Evolutionary conservation across 2,113 vertebrate genomes (phyloP), one percentile per base, ranked within the genome.

Genomic region (Caretta caretta): DNA sequence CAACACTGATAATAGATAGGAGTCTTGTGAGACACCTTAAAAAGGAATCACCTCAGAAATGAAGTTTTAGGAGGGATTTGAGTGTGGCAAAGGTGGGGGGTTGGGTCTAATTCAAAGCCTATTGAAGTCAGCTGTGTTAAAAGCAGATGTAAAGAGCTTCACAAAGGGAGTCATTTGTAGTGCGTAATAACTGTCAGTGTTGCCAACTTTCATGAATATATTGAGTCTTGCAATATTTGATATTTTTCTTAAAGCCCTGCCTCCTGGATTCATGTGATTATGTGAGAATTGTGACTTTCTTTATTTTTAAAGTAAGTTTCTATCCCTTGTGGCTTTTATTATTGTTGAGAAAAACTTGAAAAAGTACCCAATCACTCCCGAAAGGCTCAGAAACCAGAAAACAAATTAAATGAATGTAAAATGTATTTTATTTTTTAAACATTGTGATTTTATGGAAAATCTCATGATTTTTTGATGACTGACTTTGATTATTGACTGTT

Each of bases 321-420:
- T 75, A 42, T 38, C 20, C 9, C 20, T 75, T 24, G 22, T 42
- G 38, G n/a, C 38, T 42, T 11, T 42, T 65, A 4, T 5, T 2
- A 5, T 8, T 88, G 51, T 5, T 5, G 56, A 90, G 25, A 3
- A 53, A 69, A 25, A 2, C 42, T 59, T 65, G 72, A 17, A 80
- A 92, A 54, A 0, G 0, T 91, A 50, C 17, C 5, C 72, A 91
- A 88, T 56, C 16, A 24, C 2, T 22, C 17, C 0, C 7, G 20
- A 89, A 90, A 51, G 22, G n/a, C 9, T 50, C 50, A 83, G 88
- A 89, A 1, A 6, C 80, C 16, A 80, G 35, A 49, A 49, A 1
- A 5, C 46, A 56, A 25, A 16, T 0, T 35, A 62, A 86, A 84
- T 4, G 0, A 35, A 79, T 20, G 27, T 0, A 29, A 86, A 75